Evolutionary conservation across 2,113 vertebrate genomes (phyloP).

Genomic region (Alethe castanea): DNA sequence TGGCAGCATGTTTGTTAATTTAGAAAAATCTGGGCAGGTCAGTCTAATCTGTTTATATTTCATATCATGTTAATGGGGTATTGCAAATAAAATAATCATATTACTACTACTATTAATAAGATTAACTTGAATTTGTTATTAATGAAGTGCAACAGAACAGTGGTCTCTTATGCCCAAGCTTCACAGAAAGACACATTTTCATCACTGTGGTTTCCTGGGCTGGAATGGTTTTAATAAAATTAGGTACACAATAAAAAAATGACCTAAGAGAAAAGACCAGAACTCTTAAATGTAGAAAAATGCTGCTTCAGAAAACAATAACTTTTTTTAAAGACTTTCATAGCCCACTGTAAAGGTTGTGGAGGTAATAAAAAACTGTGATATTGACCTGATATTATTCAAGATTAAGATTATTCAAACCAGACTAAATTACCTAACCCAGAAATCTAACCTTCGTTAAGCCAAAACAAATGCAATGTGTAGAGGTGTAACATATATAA

Average conservation of each 20-base stretch:
- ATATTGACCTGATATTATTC: background rate
- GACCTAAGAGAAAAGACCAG: background rate
- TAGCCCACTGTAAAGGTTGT: background rate
- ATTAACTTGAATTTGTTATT: background rate
- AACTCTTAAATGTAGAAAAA: background rate
- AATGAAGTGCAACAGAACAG: background rate
- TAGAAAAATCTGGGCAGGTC: background rate
- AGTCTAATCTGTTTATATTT: background rate
- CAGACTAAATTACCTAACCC: background rate
- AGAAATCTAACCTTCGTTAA: background rate
- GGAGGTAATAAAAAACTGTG: background rate
- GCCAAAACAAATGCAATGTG: background rate
- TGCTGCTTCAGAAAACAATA: background rate
- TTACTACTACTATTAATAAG: background rate
- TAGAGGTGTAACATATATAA: background rate
- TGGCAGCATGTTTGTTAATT: background rate
- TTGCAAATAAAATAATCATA: background rate
- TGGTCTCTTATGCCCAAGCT: background rate
- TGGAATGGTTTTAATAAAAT: slow-evolving; percentile 7
- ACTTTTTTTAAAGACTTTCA: background rate
- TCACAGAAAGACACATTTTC: background rate
- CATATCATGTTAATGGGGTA: background rate
- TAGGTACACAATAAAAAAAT: background rate
- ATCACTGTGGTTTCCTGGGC: background rate
- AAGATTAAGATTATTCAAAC: background rate